Percentiles rank a stretch among this genome's conserved stretches.
Conservation (phyloP, 2,888 invertebrate species). For the Eulithis testata region DNA sequence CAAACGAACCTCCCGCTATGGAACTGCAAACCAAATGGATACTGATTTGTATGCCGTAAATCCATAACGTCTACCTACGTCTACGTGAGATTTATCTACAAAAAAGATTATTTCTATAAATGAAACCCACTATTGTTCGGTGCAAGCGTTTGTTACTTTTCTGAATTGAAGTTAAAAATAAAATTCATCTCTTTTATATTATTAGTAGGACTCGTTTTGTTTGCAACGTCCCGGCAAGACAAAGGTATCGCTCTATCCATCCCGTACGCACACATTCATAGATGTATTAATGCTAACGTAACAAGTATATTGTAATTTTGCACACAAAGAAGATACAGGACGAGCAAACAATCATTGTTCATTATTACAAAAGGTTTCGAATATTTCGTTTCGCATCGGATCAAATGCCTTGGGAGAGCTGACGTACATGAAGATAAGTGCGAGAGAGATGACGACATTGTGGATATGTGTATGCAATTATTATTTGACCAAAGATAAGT, state of each 20-base stretch:
- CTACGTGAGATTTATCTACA: conserved; percentile 82
- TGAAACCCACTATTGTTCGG: conserved; percentile 80
- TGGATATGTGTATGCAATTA: conserved; percentile 77
- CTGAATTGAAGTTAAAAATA: conserved; percentile 84
- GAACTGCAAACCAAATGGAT: conserved; percentile 71
- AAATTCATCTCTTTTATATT: conserved; percentile 83
- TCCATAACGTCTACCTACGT: conserved; percentile 73
- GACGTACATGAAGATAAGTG: conserved; percentile 70
- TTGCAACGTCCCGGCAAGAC: conserved; percentile 83
- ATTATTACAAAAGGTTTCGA: conserved; percentile 84
- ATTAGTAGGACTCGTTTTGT: conserved; percentile 82
- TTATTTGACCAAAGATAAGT: conserved; percentile 84
- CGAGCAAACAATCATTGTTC: conserved; percentile 84
- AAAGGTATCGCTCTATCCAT: conserved; percentile 82
- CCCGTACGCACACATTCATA: conserved; percentile 76
- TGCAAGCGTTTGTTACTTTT: conserved; percentile 80
- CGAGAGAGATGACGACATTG: conserved; percentile 62
- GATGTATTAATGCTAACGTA: conserved; percentile 76
- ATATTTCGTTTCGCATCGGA: conserved; percentile 83
- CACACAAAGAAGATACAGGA: conserved; percentile 83
- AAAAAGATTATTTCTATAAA: conserved; percentile 84
- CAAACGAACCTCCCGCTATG: conserved; percentile 70
- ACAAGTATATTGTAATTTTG: conserved; percentile 84
- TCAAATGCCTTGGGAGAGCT: conserved; percentile 78
- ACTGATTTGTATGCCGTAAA: conserved; percentile 66